A percentile compares a stretch with the other conserved stretches of the same genome.
Evolutionary conservation across 2,797 vertebrate genomes (phyloP).

Genomic region (Pelochelys cantorii): DNA sequence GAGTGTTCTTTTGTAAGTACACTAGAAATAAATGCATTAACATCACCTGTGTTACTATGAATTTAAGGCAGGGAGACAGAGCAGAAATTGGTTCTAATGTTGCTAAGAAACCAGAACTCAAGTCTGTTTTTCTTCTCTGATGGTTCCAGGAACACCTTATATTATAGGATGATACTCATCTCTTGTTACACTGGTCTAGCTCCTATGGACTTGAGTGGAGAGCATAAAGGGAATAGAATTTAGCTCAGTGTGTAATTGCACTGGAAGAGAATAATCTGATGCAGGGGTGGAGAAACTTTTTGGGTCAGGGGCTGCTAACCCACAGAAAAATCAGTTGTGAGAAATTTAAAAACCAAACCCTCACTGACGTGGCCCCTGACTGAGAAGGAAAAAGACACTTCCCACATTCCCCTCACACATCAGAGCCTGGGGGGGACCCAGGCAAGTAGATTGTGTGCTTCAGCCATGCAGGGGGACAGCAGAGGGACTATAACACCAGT

Average conservation of each 20-base stretch:
- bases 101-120: not conserved
- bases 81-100: not conserved
- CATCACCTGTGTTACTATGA: not conserved
- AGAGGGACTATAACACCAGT: too few species aligned
- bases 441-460: too few species aligned
- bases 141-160: fast-evolving
- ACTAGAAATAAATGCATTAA: not conserved
- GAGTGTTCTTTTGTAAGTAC: too few species aligned
- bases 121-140: not conserved
- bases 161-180: not conserved
- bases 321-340: too few species aligned
- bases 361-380: too few species aligned
- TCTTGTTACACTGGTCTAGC: not conserved
- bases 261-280: not conserved
- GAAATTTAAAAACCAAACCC: too few species aligned
- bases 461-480: too few species aligned
- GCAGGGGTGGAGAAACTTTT: not conserved
- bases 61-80: not conserved
- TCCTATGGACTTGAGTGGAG: not conserved
- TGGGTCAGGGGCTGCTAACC: too few species aligned
- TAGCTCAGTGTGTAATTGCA: fast-evolving
- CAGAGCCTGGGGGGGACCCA: too few species aligned
- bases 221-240: not conserved
- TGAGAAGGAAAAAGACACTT: too few species aligned
- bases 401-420: too few species aligned